Base-by-base conservation (phyloP, 2,888 invertebrate species). In the Stenodema calcarata region DNA sequence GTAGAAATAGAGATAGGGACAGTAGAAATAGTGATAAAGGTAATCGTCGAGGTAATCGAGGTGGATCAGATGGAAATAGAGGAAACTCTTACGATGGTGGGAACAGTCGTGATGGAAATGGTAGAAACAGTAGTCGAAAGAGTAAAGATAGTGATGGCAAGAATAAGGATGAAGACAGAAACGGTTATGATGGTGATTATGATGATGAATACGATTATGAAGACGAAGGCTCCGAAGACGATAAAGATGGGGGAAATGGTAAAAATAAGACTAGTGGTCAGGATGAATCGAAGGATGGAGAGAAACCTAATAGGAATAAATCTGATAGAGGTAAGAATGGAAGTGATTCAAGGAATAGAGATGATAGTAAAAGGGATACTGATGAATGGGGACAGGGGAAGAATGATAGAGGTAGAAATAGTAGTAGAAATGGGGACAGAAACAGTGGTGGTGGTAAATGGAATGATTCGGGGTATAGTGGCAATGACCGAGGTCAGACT, bases 171-270 rank as follows among this genome's bases (percentile, higher is more conserved):
- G 88, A 88, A 0, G 78, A 76, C 28, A 54, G 23, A 62, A 62
- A 23, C 23, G 2, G 12, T 16, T 30, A 87, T 54, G 87, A 83
- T 0, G 86, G 86, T 16, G 88, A 88, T 3, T 75, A 78, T 9
- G 88, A 88, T 2, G 81, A 80, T 27, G 84, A 87, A 42, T 69
- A 88, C 28, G 86, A 88, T 44, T 42, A 87, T 50, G 81, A 87
- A 3, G 78, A 85, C 28, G 85, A 86, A 11, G 75, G 81, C 42
- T 47, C 82, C 16, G 30, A 82, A 69, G 35, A 30, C 28, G 28
- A 28, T 70, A 35, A 35, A 14, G 69, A 81, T 30, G 35, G 28
- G n/a, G 30, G 62, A n/a, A 82, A 75, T 1, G 14, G 41, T 12
- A 54, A 80, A 12, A 86, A 82, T 54, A 41, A 47, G 18, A 75